A percentile compares a stretch with the other conserved stretches of the same genome.
Conservation (phyloP, 2,113 vertebrate species). For the Arothron firmamentum region DNA sequence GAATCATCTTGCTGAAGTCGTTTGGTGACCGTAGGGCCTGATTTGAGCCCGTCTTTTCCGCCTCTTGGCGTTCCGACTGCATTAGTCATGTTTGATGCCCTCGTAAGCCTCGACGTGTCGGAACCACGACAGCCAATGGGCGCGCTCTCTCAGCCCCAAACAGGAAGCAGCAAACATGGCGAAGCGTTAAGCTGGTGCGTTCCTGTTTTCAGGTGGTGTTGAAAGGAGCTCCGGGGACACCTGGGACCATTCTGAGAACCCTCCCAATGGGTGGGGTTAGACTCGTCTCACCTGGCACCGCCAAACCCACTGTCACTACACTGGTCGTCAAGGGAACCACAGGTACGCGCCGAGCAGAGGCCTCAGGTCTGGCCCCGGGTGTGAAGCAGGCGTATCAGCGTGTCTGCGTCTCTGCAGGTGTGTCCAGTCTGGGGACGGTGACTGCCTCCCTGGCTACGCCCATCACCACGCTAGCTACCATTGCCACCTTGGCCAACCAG, state of each 20-base stretch:
- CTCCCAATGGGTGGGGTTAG: conserved; percentile 83
- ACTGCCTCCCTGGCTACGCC: conserved; percentile 80
- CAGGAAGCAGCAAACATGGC: no score
- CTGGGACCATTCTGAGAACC: conserved; percentile 82
- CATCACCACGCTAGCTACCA: conserved; percentile 79
- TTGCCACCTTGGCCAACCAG: conserved; percentile 80
- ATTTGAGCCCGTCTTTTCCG: no score
- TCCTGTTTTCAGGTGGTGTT: conserved; percentile 75
- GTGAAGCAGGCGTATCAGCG: neutral
- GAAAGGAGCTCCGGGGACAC: conserved; percentile 82
- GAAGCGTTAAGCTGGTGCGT: neutral
- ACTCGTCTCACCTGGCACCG: conserved; percentile 77
- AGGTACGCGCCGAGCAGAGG: conserved; percentile 57
- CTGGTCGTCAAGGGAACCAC: conserved; percentile 85
- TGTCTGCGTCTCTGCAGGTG: conserved; percentile 56
- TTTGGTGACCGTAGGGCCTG: no score
- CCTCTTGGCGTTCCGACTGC: no score
- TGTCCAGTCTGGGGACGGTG: conserved; percentile 79
- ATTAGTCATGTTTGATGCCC: no score
- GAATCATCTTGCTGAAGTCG: no score
- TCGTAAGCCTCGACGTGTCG: no score
- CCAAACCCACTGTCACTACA: conserved; percentile 82
- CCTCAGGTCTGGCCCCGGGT: neutral
- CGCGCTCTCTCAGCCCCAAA: no score
- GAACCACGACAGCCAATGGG: no score